phyloP scores from a whole-genome alignment of 1,140 invertebrate genomes.

The Drosophila eugracilis region DNA sequence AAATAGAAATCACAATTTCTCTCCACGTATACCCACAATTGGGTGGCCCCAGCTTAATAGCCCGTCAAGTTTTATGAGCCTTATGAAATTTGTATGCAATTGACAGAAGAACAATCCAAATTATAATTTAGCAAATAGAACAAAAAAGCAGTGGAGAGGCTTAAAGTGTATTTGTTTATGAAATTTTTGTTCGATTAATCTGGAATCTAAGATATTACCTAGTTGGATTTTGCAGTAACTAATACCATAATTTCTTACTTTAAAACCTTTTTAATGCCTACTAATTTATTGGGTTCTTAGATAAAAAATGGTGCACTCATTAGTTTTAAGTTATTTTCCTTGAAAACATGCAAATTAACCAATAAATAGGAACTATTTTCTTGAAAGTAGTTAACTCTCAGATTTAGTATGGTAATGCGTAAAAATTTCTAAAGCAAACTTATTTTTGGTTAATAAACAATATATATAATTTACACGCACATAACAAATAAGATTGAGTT shows the following conservation, averaged over 20 bases:
- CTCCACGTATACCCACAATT: conserved; percentile 27
- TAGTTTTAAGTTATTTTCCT: no score
- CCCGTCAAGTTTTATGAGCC: conserved; percentile 19
- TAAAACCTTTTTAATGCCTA: no score
- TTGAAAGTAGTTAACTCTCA: no score
- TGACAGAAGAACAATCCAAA: conserved; percentile 41
- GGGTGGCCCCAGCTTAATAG: conserved; percentile 27
- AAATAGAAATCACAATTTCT: conserved; percentile 19
- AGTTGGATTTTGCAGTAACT: neutral
- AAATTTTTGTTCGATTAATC: neutral
- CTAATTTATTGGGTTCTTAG: no score
- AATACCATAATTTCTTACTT: neutral
- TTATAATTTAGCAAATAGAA: conserved; percentile 68
- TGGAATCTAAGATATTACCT: neutral
- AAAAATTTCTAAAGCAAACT: no score
- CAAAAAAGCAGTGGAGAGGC: conserved; percentile 10
- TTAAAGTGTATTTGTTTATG: conserved; percentile 11
- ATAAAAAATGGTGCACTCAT: no score
- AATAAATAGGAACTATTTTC: no score
- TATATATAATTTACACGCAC: no score
- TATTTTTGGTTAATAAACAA: no score
- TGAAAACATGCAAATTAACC: no score
- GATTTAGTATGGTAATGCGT: no score
- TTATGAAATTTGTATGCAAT: conserved; percentile 62
- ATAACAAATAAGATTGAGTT: no score